phyloP scores from a whole-genome alignment of 1,140 invertebrate species.

The Leptonema lineaticorne region DNA sequence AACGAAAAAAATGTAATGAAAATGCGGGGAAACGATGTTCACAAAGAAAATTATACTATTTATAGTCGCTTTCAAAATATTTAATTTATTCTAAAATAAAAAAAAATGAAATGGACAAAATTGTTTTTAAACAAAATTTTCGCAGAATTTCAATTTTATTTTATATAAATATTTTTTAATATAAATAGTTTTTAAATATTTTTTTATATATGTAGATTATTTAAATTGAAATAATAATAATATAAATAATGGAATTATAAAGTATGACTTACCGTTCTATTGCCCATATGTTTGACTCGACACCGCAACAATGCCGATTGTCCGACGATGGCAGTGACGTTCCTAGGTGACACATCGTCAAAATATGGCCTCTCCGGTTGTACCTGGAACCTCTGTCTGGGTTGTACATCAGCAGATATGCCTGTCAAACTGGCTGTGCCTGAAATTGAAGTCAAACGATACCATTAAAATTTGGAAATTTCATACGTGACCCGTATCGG shows the following conservation, averaged over 20 bases:
- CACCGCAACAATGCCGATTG: slow-evolving; percentile 80
- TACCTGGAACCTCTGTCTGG: slow-evolving; percentile 35
- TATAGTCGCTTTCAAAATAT: too few species aligned
- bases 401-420: slow-evolving; percentile 37
- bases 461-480: not conserved
- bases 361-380: slow-evolving; percentile 72
- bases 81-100: too few species aligned
- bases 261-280: slow-evolving; percentile 75
- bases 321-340: slow-evolving; percentile 81
- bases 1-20: too few species aligned
- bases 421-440: slow-evolving; percentile 37
- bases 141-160: too few species aligned
- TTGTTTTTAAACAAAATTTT: too few species aligned
- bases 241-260: not conserved
- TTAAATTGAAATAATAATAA: too few species aligned
- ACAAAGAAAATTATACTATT: too few species aligned
- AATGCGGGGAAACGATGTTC: too few species aligned
- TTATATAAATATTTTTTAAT: too few species aligned
- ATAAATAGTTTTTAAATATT: too few species aligned
- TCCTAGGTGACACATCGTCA: slow-evolving; percentile 77
- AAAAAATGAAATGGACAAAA: too few species aligned
- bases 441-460: slow-evolving; percentile 24
- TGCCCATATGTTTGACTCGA: slow-evolving; percentile 81
- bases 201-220: too few species aligned
- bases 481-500: not conserved